Percentiles rank a stretch among this genome's conserved stretches.
Evolutionary conservation across 2,888 invertebrate genomes (phyloP).

Genomic region (Melieria picta): DNA sequence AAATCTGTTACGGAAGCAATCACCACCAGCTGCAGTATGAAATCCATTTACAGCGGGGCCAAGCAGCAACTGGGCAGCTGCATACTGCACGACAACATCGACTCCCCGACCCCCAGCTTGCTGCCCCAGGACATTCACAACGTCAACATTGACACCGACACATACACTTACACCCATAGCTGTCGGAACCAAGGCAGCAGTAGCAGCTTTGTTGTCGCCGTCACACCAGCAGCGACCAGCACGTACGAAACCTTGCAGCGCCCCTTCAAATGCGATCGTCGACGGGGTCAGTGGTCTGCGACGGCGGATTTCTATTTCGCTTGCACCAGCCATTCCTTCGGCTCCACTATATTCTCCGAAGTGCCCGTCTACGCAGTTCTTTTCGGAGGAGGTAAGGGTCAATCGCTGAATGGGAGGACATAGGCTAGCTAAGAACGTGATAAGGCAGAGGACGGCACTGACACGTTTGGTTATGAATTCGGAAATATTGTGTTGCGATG

Average conservation of each 20-base stretch:
- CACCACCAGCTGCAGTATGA: slow-evolving; percentile 46
- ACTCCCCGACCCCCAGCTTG: slow-evolving; percentile 30
- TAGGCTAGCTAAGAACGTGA: background rate
- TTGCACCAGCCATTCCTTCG: slow-evolving; percentile 85
- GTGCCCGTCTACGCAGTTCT: slow-evolving; percentile 68
- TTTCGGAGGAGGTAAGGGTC: slow-evolving; percentile 59
- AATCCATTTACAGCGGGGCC: slow-evolving; percentile 56
- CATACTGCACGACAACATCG: slow-evolving; percentile 49
- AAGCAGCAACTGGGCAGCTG: slow-evolving; percentile 57
- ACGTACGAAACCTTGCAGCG: slow-evolving; percentile 61
- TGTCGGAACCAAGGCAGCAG: slow-evolving; percentile 9
- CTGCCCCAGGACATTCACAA: slow-evolving; percentile 20
- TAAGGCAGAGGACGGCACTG: too few relatives aligned
- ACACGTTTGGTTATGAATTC: too few relatives aligned
- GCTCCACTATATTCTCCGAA: slow-evolving; percentile 83
- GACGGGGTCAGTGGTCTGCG: slow-evolving; percentile 76
- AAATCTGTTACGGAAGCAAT: background rate
- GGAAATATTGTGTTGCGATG: too few relatives aligned
- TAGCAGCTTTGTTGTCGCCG: slow-evolving; percentile 27
- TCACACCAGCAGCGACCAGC: slow-evolving; percentile 38
- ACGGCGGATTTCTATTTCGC: slow-evolving; percentile 82
- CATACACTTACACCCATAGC: slow-evolving; percentile 15
- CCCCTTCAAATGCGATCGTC: slow-evolving; percentile 61
- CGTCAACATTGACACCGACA: slow-evolving; percentile 6
- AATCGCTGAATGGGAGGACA: background rate